Evolutionary conservation across 2,888 invertebrate genomes (phyloP), one percentile per base, ranked within the genome.

Genomic region (Stenoptilia bipunctidactyla): DNA sequence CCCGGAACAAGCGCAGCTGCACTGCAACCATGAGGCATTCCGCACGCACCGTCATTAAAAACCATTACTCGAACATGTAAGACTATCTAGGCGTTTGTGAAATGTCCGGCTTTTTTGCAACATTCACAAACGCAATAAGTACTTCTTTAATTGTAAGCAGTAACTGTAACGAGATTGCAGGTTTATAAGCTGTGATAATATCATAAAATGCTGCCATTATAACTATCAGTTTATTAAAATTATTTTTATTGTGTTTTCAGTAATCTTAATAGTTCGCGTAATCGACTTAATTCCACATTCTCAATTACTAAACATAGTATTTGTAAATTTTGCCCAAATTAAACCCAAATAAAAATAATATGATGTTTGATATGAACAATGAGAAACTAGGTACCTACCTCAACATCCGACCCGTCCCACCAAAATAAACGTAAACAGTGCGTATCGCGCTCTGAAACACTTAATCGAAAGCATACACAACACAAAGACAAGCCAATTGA

Each of bases 1-100:
- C 67, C 53, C 50, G 55, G 66, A 74, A 72, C 63, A 61, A 64
- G 68, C 64, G 61, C 63, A 61, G 56, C 54, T 62, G 48, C 49
- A 45, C 35, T 42, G 50, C 56, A 55, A 57, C n/a, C 53, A 61
- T 51, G 52, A 46, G 40, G 53, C 53, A 37, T 39, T 37, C 39
- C 35, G 33, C 38, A 14, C 37, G 39, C 52, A 40, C 39, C 49
- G 48, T 53, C 55, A 63, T 66, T 66, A 62, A 47, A 52, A 52
- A 50, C 55, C 50, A 58, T 63, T 61, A 61, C 47, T 30, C 6
- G 6, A 12, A 30, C 30, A 52, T 45, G 45, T 37, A 13, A 13
- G 36, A 15, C 12, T 34, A 43, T 43, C 38, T 34, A 40, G 36
- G 30, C 37, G 36, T 40, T 15, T 39, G 13, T 12, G 25, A 30